Base-by-base conservation (phyloP, 2,888 invertebrate species). In the Priocnemis perturbator region DNA sequence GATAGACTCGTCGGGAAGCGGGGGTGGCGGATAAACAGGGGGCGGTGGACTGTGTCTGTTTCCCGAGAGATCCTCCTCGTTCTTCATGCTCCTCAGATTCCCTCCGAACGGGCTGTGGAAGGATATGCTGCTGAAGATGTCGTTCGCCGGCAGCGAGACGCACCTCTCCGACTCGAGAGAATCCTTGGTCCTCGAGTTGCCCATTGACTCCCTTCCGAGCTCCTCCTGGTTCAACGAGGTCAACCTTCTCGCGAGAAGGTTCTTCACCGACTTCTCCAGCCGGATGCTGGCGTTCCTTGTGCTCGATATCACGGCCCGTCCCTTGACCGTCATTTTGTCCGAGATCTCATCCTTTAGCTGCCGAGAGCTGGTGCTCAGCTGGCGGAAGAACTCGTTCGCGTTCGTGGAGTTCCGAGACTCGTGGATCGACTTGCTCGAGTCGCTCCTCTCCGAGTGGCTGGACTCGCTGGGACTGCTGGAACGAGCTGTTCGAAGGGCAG, bases 281-380 rank as follows among this genome's bases (percentile, higher is more conserved):
- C 87, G 81, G 9, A 91, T 90, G 20, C 92, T 91, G 0, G 92
- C 92, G 66, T 90, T 91, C 77, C 91, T 90, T 0, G 93, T 94
- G 63, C 92, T 91, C 82, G 93, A 93, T 61, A 93, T 92, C 1
- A 93, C 92, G 52, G 93, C 93, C 75, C 92, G 93, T 64, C 90
- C 90, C 77, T 90, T 90, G 2, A 83, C 79, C 53, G 86, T 87
- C 85, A 87, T 81, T 69, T 83, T 91, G 89, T 83, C 91, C 3
- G 91, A 90, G 17, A 92, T 91, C 58, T 90, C 90, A 67, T 91
- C 90, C 70, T 91, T 89, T 52, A 92, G 83, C 14, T 91, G 91
- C 14, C 91, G 90, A 0, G 91, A 91, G 1, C 91, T 90, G 3
- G 79, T 83, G 45, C 85, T 75, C 20, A 87, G 60, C 15, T 66